These are phyloP conservation scores for Pogona vitticeps DNA, from an alignment of 2,113 vertebrate species.

Conservation along the genomic window DNA sequence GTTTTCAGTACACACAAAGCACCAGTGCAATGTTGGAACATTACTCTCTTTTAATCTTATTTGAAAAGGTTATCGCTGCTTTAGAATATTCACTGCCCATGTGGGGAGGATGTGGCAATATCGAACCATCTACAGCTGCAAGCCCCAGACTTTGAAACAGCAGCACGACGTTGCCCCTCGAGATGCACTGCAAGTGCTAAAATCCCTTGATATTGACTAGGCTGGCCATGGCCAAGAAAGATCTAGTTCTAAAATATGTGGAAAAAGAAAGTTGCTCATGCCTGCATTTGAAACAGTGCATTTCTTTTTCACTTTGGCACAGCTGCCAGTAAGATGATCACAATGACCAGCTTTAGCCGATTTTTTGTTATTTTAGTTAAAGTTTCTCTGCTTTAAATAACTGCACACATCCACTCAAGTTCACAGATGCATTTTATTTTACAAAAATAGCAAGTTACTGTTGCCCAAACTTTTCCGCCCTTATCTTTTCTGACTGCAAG, in stretches of 20 bases:
- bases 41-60: background rate
- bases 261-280: too few species aligned
- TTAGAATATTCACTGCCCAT: background rate
- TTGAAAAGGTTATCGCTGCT: background rate
- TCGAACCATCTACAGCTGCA: too few species aligned
- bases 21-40: too few species aligned
- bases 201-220: too few species aligned
- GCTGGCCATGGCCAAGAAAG: too few species aligned
- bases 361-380: background rate
- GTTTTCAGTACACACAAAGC: too few species aligned
- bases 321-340: background rate
- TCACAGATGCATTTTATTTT: conserved; percentile 22
- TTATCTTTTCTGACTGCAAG: background rate
- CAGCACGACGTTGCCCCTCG: too few species aligned
- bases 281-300: too few species aligned
- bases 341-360: too few species aligned
- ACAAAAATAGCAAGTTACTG: background rate
- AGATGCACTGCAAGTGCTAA: too few species aligned
- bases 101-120: background rate
- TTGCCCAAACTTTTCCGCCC: background rate
- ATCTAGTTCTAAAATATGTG: too few species aligned
- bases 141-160: background rate
- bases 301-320: too few species aligned
- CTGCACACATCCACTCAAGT: background rate
- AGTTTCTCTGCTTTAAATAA: conserved; percentile 3